Evolutionary conservation across 2,113 vertebrate species (phyloP).

Genomic region (Xenopus laevis): DNA sequence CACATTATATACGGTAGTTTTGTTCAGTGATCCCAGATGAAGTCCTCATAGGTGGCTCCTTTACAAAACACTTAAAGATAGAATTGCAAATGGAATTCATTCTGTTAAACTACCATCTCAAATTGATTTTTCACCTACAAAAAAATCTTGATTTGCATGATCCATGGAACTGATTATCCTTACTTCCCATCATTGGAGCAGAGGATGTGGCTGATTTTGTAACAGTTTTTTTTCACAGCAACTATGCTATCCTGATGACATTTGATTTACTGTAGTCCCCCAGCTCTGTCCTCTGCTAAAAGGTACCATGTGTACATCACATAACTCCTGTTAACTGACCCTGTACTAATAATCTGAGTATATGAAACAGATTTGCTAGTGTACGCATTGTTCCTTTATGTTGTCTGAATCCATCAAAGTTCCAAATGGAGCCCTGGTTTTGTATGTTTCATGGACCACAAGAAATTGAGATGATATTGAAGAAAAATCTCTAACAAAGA

Average conservation of each 20-base stretch:
- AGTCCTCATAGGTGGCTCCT: background rate
- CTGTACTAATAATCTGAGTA: constrained; percentile 33
- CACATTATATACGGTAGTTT: background rate
- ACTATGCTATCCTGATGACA: constrained; percentile 19
- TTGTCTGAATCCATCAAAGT: background rate
- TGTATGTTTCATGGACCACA: too few relatives aligned
- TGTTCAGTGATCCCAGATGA: background rate
- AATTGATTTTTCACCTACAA: background rate
- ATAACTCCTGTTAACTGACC: constrained; percentile 32
- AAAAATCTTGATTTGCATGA: background rate
- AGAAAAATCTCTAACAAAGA: too few relatives aligned
- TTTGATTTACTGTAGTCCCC: constrained; percentile 34
- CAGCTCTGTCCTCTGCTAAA: constrained; percentile 1
- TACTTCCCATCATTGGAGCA: background rate
- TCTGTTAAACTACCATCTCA: background rate
- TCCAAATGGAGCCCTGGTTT: too few relatives aligned
- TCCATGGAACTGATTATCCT: background rate
- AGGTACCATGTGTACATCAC: constrained; percentile 30
- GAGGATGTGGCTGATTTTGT: background rate
- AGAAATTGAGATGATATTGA: too few relatives aligned
- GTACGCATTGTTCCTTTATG: constrained; percentile 6
- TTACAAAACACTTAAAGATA: background rate
- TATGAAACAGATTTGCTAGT: constrained; percentile 10
- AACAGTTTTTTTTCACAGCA: constrained; percentile 8
- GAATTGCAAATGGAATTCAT: background rate